These are phyloP conservation scores for Acanthopleura granulata DNA, from an alignment of 2,888 invertebrate species.

Conservation along the genomic window DNA sequence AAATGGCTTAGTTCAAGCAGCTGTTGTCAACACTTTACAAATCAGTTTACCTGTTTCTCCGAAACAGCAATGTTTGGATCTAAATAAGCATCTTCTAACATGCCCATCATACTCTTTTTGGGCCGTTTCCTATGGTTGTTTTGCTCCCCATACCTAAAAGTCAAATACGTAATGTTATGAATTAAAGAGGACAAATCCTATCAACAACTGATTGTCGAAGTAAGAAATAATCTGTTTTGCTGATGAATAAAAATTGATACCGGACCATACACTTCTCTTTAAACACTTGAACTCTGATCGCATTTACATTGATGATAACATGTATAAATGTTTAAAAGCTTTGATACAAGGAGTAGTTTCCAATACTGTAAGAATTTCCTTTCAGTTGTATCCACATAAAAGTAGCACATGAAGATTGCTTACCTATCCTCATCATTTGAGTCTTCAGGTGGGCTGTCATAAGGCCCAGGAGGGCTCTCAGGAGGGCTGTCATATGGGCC, in stretches of 20 bases:
- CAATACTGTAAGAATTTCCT: too few species aligned
- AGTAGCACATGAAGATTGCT: neutral
- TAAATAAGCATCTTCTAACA: constrained; percentile 54
- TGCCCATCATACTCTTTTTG: constrained; percentile 42
- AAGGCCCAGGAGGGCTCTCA: constrained; percentile 58
- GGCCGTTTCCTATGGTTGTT: neutral
- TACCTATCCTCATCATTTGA: constrained; percentile 41
- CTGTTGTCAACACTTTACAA: neutral
- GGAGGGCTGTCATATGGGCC: constrained; percentile 29
- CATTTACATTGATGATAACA: too few species aligned
- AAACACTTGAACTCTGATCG: too few species aligned
- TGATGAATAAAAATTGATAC: too few species aligned
- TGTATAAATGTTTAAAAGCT: too few species aligned
- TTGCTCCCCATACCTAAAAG: constrained; percentile 10
- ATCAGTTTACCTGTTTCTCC: constrained; percentile 46
- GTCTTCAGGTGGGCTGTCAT: constrained; percentile 65
- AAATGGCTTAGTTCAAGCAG: neutral
- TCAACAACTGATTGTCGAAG: too few species aligned
- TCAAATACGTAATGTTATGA: too few species aligned
- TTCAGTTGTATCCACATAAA: too few species aligned
- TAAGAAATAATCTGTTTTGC: too few species aligned
- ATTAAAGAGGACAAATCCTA: too few species aligned
- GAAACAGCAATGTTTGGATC: constrained; percentile 54
- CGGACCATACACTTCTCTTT: too few species aligned
- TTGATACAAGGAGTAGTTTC: too few species aligned